Base-by-base conservation (phyloP, 2,888 invertebrate genomes). In the Polyploca ridens region DNA sequence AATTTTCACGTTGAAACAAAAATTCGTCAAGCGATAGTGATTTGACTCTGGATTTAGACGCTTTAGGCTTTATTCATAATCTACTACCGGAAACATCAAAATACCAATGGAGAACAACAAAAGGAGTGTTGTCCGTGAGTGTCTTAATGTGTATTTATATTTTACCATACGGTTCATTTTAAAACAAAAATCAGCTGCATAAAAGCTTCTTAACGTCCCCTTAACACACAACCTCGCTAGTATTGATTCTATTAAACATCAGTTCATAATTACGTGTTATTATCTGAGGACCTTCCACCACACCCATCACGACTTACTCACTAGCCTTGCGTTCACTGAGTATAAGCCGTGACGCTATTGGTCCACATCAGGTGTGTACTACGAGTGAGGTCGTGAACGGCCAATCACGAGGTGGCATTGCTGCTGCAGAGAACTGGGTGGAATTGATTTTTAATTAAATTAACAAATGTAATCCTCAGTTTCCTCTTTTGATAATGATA, bases 201-300 rank as follows among this genome's bases (percentile, higher is more conserved):
- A 44, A 44, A 16, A 16, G 5, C 49, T 16, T 16, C 44, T 14
- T 6, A 49, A 7, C 49, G 14, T 19, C 54, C 10, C 54, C 54
- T 54, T 54, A 54, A 54, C 19, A 19, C 19, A 19, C 3, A 54
- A 19, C 6, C 54, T 54, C 10, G 54, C n/a, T 54, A 16, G 19
- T 19, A 54, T 54, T 19, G 54, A 54, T 54, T 46, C 6, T 54
- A 46, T 46, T 46, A 49, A 54, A 54, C 16, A 46, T n/a, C 46
- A 46, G 4, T 44, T 44, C 3, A 14, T 44, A 14, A 44, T 14
- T 7, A 16, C 49, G 16, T 49, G 49, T 49, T 19, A 54, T 54
- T 54, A 54, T 19, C 16, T 54, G 19, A 46, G 46, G 46, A 46
- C 46, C 46, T 46, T 46, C 46, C n/a, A n/a, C 46, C 46, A 46